Conservation (phyloP, 1,140 invertebrate genomes). For the Phthorimaea operculella region DNA sequence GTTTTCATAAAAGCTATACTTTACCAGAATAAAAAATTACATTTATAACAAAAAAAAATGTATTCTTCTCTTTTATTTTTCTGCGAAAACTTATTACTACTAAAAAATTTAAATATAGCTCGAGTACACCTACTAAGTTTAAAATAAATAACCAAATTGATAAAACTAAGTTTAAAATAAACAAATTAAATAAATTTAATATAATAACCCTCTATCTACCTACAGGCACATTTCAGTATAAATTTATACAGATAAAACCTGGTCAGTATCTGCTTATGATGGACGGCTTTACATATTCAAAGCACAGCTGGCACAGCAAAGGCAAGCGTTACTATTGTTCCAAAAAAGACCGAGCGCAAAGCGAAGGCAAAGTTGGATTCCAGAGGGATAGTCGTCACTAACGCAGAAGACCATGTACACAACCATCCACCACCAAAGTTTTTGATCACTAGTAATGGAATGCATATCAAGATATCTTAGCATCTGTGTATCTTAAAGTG, state of each 20-base stretch:
- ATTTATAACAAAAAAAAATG: no score
- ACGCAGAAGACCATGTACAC: neutral
- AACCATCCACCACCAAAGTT: slow-evolving; percentile 7
- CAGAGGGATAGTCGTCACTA: slow-evolving; percentile 4
- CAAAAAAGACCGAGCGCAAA: slow-evolving; percentile 5
- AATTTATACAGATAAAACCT: neutral
- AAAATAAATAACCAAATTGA: no score
- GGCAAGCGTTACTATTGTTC: slow-evolving; percentile 6
- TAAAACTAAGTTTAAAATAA: no score
- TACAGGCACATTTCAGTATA: neutral
- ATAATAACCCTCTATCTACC: no score
- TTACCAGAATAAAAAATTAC: no score
- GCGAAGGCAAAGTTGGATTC: slow-evolving; percentile 6
- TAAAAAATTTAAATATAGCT: no score
- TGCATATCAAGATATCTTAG: neutral
- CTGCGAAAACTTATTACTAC: no score
- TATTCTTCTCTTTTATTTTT: no score
- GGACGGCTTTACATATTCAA: neutral
- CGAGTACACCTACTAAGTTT: no score
- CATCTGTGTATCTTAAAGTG: no score
- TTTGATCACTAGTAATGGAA: neutral
- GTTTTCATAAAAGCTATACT: no score
- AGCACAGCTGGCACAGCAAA: neutral
- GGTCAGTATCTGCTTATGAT: neutral
- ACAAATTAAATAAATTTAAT: no score